Evolutionary conservation across 2,113 vertebrate genomes (phyloP).

Genomic region (Parus major): DNA sequence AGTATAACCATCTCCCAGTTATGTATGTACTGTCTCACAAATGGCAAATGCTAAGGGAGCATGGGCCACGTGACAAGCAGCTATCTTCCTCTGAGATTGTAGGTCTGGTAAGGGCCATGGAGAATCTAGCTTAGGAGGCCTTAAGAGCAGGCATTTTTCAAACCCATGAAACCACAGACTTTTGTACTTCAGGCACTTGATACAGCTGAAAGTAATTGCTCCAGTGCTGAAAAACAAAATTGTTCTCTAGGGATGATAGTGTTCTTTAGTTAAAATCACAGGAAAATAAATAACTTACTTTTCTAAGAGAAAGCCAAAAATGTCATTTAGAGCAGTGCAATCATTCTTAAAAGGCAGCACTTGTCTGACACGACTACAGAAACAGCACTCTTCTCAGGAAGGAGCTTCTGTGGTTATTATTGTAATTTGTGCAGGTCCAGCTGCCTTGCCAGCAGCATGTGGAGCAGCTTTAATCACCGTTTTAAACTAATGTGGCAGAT

Average conservation of each 20-base stretch:
- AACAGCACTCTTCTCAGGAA: conserved; percentile 51
- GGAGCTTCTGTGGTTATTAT: conserved; percentile 58
- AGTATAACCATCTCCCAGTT: background rate
- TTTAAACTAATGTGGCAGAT: conserved; percentile 59
- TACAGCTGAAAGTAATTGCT: conserved; percentile 60
- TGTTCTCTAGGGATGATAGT: conserved; percentile 52
- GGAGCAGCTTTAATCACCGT: conserved; percentile 57
- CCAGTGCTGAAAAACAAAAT: conserved; percentile 14
- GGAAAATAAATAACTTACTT: conserved; percentile 68
- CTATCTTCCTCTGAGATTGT: background rate
- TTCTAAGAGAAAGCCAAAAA: conserved; percentile 54
- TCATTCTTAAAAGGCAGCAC: conserved; percentile 67
- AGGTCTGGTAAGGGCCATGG: background rate
- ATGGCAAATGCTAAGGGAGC: background rate
- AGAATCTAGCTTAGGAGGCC: background rate
- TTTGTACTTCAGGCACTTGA: conserved; percentile 22
- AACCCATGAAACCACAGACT: background rate
- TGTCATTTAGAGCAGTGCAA: conserved; percentile 63
- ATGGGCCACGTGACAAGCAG: background rate
- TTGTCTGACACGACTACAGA: conserved; percentile 47
- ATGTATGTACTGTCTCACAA: background rate
- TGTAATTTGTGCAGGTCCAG: conserved; percentile 57
- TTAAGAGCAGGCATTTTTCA: conserved; percentile 10
- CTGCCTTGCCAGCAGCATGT: conserved; percentile 53
- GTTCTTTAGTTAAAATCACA: conserved; percentile 63